Evolutionary conservation across 2,888 invertebrate species (phyloP).

Genomic region (Agrochola macilenta): DNA sequence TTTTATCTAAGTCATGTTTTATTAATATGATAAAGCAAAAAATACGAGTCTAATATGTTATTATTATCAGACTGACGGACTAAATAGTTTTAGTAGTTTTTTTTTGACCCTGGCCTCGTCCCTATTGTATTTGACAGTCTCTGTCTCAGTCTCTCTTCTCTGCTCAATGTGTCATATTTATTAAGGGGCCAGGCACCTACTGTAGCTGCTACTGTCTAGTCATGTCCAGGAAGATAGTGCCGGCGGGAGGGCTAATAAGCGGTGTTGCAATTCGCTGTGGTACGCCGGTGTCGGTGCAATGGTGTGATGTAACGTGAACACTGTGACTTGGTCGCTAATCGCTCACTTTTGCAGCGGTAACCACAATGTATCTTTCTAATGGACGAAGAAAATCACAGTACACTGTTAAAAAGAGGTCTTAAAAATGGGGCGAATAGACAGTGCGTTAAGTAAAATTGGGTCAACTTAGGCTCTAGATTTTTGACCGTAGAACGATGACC

Average conservation of each 20-base stretch:
- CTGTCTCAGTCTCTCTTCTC: neutral
- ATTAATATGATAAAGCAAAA: too few species aligned
- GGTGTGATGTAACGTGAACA: slow-evolving; percentile 75
- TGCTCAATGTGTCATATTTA: neutral
- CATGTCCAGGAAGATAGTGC: slow-evolving; percentile 59
- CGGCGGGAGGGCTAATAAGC: slow-evolving; percentile 69
- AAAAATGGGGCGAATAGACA: too few species aligned
- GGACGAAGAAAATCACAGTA: slow-evolving; percentile 8
- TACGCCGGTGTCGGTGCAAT: slow-evolving; percentile 74
- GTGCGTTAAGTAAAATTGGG: too few species aligned
- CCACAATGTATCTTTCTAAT: slow-evolving; percentile 29
- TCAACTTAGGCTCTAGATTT: neutral
- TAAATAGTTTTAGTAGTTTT: too few species aligned
- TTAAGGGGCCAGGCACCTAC: neutral
- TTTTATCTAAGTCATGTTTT: too few species aligned
- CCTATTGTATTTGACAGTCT: neutral
- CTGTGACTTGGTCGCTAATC: slow-evolving; percentile 55
- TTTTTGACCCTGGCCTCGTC: too few species aligned
- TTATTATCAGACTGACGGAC: too few species aligned
- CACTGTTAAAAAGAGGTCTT: neutral
- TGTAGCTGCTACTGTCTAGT: slow-evolving; percentile 2
- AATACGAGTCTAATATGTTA: too few species aligned
- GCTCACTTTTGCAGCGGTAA: slow-evolving; percentile 43
- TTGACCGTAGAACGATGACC: neutral
- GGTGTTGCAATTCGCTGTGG: slow-evolving; percentile 77